Conservation (phyloP, 2,113 vertebrate species). For the Dascyllus trimaculatus region DNA sequence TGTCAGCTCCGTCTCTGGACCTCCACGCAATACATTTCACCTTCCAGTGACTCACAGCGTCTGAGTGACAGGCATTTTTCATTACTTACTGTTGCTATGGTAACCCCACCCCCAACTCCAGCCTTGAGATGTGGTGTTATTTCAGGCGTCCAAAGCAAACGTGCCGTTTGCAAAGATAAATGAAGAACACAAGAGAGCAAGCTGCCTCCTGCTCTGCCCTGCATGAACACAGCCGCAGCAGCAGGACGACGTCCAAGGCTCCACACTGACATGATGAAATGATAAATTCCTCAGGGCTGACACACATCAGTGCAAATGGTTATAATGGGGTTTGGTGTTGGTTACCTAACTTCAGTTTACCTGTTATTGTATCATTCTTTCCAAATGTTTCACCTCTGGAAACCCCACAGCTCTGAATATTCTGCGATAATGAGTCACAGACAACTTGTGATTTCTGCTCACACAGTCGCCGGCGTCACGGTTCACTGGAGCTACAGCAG, state of each 20-base stretch:
- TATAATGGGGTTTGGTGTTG: no score
- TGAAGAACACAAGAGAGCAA: slow-evolving; percentile 12
- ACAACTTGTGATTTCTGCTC: no score
- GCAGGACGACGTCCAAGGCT: background rate
- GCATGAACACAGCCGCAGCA: background rate
- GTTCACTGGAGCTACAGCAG: no score
- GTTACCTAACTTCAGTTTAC: no score
- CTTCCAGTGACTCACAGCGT: background rate
- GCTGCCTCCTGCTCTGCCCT: background rate
- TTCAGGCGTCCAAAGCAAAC: slow-evolving; percentile 19
- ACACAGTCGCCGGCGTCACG: no score
- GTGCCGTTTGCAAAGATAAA: slow-evolving; percentile 19
- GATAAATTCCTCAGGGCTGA: no score
- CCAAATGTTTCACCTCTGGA: no score
- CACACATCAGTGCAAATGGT: no score
- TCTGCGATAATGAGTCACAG: no score
- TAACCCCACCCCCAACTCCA: slow-evolving; percentile 54
- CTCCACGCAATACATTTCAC: slow-evolving; percentile 1
- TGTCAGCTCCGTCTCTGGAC: background rate
- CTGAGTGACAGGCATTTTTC: slow-evolving; percentile 30
- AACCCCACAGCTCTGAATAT: no score
- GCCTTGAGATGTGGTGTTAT: slow-evolving; percentile 43
- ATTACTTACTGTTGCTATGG: slow-evolving; percentile 69
- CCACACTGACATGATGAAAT: no score
- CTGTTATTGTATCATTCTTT: no score